Percentiles rank a stretch among this genome's conserved stretches.
These are phyloP conservation scores for Ricordea florida DNA, from an alignment of 92 coral and sea anemone species.

Conservation along the genomic window DNA sequence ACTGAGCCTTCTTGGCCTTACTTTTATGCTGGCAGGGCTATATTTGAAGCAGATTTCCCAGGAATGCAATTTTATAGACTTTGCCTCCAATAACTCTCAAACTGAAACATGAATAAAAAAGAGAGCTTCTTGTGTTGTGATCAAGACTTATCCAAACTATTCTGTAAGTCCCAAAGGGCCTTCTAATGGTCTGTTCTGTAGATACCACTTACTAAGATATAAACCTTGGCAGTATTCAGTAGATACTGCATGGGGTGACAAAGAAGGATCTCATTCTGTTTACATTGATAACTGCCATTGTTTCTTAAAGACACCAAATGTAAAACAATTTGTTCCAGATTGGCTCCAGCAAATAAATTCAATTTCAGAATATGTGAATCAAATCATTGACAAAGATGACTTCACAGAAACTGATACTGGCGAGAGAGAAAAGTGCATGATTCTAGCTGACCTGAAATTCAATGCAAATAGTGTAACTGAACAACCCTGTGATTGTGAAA, in stretches of 20 bases:
- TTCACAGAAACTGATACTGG: conserved; percentile 29
- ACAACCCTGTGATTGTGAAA: background rate
- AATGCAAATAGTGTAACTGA: background rate
- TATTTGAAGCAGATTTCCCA: conserved; percentile 13
- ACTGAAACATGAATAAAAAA: conserved; percentile 11
- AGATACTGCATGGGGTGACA: conserved; percentile 21
- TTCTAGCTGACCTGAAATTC: conserved; percentile 39
- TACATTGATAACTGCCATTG: conserved; percentile 16
- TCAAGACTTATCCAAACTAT: conserved; percentile 25
- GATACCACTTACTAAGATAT: conserved; percentile 38
- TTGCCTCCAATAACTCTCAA: conserved; percentile 23
- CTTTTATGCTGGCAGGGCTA: conserved; percentile 23
- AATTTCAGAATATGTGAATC: conserved; percentile 16
- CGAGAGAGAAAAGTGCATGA: conserved; percentile 58
- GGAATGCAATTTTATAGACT: conserved; percentile 31
- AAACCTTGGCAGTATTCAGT: conserved; percentile 39
- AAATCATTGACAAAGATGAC: background rate
- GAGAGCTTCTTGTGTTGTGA: conserved; percentile 19
- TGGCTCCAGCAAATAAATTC: conserved; percentile 35
- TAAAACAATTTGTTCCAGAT: conserved; percentile 9
- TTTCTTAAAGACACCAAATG: conserved; percentile 11
- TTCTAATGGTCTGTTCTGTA: conserved; percentile 18
- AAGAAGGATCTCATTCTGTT: conserved; percentile 16
- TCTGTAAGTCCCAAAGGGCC: conserved; percentile 27
- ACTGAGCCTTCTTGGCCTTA: conserved; percentile 39